phyloP scores from a whole-genome alignment of 2,113 vertebrate genomes.

The Pseudolaguvia tuberculata region DNA sequence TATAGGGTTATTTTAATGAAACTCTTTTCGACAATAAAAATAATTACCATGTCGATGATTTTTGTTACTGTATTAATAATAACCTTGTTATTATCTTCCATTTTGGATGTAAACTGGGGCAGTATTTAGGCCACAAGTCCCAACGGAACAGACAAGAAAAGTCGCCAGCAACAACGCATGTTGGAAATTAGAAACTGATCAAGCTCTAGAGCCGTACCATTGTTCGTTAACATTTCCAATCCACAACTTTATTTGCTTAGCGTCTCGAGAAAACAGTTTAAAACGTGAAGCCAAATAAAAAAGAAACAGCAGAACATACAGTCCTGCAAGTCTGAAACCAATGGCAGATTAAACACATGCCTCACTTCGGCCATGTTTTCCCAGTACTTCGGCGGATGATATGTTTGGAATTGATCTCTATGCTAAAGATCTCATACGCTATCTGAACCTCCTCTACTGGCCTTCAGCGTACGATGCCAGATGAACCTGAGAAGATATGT shows the following conservation, averaged over 20 bases:
- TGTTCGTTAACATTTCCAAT: neutral
- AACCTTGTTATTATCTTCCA: neutral
- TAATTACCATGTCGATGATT: no score
- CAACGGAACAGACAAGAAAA: neutral
- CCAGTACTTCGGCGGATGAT: neutral
- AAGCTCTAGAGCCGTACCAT: slow-evolving; percentile 1
- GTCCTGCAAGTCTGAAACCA: neutral
- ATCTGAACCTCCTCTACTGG: neutral
- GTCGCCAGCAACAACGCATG: neutral
- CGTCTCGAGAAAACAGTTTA: neutral
- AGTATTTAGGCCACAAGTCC: slow-evolving; percentile 19
- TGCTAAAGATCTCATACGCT: no score
- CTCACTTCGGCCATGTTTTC: neutral
- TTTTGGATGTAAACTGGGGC: slow-evolving; percentile 14
- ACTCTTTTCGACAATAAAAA: no score
- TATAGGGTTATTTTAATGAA: no score
- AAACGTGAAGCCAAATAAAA: neutral
- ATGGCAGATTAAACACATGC: no score
- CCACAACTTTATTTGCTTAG: neutral
- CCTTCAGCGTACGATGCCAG: neutral
- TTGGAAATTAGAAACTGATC: slow-evolving; percentile 3
- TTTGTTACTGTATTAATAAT: no score
- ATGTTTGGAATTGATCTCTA: neutral
- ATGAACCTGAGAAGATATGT: neutral
- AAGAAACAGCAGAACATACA: neutral